Evolutionary conservation across 2,888 invertebrate genomes (phyloP).

Genomic region (Scaptomyza parva): DNA sequence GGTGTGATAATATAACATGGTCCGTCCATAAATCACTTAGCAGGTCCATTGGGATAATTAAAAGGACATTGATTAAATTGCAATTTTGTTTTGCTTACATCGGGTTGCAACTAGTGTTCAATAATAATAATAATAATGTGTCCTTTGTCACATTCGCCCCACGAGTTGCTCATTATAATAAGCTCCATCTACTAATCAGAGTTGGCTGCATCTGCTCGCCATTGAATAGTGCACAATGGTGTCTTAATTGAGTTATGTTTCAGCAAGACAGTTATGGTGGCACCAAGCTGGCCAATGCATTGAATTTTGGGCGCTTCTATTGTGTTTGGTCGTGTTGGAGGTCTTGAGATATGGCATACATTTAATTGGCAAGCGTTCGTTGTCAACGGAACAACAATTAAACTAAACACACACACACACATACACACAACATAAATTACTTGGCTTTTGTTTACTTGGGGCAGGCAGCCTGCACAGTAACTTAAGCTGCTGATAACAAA

Average conservation of each 20-base stretch:
- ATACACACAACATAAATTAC: conserved; percentile 4
- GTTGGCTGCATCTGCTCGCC: conserved; percentile 9
- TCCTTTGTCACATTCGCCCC: not conserved
- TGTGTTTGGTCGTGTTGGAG: conserved; percentile 13
- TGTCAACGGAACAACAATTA: conserved; percentile 9
- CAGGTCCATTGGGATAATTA: conserved; percentile 23
- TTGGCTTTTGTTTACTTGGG: not conserved
- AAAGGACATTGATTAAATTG: conserved; percentile 28
- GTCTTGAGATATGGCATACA: conserved; percentile 46
- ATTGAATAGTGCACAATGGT: conserved; percentile 46
- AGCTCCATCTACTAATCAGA: not conserved
- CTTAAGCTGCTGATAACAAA: conserved; percentile 32
- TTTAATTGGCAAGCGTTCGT: conserved; percentile 61
- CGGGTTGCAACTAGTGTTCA: not conserved
- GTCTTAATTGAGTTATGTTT: conserved; percentile 55
- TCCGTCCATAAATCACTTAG: conserved; percentile 17
- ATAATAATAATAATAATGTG: not conserved
- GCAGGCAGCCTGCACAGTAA: not conserved
- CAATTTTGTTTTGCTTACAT: not conserved
- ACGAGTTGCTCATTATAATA: conserved; percentile 6
- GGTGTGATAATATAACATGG: conserved; percentile 7
- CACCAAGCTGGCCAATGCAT: conserved; percentile 12
- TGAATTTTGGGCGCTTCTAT: conserved; percentile 24
- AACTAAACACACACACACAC: conserved; percentile 5
- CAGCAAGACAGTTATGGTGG: conserved; percentile 16